These are phyloP conservation scores for Mormyrus lacerda DNA, from an alignment of 2,113 vertebrate genomes.

Conservation along the genomic window DNA sequence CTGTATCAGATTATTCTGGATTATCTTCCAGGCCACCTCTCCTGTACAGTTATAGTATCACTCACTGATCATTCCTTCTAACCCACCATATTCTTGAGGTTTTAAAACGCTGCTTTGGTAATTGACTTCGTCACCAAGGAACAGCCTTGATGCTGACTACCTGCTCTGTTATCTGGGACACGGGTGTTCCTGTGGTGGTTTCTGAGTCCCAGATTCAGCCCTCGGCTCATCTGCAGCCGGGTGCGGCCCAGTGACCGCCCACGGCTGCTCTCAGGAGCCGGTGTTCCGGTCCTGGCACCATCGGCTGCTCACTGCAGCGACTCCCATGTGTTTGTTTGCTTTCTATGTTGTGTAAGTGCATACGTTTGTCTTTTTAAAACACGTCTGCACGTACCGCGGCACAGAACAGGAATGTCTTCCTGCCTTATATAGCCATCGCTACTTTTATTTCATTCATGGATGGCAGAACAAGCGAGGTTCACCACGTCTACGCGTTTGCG, in stretches of 20 bases:
- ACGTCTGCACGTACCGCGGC: background rate
- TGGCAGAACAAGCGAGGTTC: background rate
- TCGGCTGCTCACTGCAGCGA: background rate
- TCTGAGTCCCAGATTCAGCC: background rate
- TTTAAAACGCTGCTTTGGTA: background rate
- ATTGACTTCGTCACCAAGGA: background rate
- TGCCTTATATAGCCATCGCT: background rate
- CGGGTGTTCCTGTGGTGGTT: background rate
- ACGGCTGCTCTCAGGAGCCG: background rate
- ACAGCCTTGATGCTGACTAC: background rate
- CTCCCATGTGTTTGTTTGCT: background rate
- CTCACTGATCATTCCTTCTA: background rate
- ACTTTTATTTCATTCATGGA: background rate
- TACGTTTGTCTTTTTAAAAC: background rate
- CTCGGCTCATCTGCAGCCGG: background rate
- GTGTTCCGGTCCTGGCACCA: background rate
- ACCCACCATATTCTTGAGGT: background rate
- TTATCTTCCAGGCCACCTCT: background rate
- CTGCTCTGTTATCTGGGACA: background rate
- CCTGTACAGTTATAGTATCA: background rate
- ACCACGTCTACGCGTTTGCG: background rate
- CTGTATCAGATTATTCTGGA: background rate
- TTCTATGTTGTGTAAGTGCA: background rate
- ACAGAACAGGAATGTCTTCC: background rate
- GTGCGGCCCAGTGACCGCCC: background rate